phyloP scores from a whole-genome alignment of 2,797 vertebrate species.

The Pachyuromys duprasi region DNA sequence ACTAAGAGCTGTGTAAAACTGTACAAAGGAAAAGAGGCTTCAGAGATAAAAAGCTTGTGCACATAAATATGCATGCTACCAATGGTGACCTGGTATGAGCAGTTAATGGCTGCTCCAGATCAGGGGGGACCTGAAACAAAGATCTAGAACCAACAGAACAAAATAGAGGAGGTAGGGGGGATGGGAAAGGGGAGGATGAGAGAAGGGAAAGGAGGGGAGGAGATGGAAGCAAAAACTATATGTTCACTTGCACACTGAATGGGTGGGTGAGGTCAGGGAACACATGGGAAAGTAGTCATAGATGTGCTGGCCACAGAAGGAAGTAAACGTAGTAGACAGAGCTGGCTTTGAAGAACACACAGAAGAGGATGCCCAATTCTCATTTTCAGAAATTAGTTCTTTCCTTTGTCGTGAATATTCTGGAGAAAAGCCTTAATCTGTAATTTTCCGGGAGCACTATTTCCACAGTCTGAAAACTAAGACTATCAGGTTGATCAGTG shows the following conservation, averaged over 20 bases:
- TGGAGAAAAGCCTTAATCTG: not conserved
- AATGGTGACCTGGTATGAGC: not conserved
- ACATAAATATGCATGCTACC: not conserved
- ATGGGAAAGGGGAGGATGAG: not conserved
- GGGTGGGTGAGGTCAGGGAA: not conserved
- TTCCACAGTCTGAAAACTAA: conserved; percentile 26
- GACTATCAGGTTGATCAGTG: not conserved
- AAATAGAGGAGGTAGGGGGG: not conserved
- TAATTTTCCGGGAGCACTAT: conserved; percentile 13
- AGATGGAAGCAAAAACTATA: fast-evolving
- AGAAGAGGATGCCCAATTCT: not conserved
- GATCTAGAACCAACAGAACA: not conserved
- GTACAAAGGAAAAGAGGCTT: not conserved
- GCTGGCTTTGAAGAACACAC: not conserved
- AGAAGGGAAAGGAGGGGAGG: no score
- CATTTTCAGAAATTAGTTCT: conserved; percentile 40
- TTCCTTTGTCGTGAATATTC: not conserved
- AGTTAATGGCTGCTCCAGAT: not conserved
- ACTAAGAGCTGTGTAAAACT: not conserved
- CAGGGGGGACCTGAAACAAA: conserved; percentile 15
- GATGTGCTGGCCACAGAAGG: not conserved
- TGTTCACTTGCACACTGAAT: not conserved
- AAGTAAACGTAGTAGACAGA: not conserved
- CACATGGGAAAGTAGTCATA: no score
- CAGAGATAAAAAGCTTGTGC: not conserved